Conservation (phyloP, 1,140 invertebrate species). For the Sarcophaga bullata region DNA sequence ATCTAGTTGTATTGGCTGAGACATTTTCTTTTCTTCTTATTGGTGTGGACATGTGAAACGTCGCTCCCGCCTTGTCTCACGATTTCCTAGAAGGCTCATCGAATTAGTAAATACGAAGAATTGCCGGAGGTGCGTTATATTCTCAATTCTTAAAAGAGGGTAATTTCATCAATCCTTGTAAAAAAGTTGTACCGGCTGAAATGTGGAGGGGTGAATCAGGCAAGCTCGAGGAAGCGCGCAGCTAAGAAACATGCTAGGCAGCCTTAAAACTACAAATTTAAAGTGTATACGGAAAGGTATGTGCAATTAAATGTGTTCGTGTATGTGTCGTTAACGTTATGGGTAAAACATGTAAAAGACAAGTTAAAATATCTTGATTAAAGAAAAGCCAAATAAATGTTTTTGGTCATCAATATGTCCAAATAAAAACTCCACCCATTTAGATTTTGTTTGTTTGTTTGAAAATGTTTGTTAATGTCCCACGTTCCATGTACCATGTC, state of each 20-base stretch:
- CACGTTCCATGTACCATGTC: background rate
- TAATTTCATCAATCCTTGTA: too few relatives aligned
- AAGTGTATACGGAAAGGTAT: background rate
- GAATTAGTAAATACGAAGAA: too few relatives aligned
- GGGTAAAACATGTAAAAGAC: background rate
- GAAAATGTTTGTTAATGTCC: conserved; percentile 3
- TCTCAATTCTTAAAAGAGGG: too few relatives aligned
- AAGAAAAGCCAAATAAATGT: conserved; percentile 23
- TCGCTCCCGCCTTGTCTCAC: too few relatives aligned
- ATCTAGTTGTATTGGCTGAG: too few relatives aligned
- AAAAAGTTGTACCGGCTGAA: too few relatives aligned
- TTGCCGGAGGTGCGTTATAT: too few relatives aligned
- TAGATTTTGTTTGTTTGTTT: background rate
- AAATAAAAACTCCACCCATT: conserved; percentile 21
- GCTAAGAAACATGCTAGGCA: background rate
- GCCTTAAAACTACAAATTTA: background rate
- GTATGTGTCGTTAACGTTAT: background rate
- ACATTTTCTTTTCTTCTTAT: too few relatives aligned
- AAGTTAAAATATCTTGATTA: conserved; percentile 22
- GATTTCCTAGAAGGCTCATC: too few relatives aligned
- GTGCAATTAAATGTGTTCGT: background rate
- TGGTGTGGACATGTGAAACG: too few relatives aligned
- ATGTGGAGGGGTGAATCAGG: too few relatives aligned
- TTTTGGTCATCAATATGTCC: conserved; percentile 15
- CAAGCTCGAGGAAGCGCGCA: too few relatives aligned